Conservation (phyloP, 2,888 invertebrate genomes). For the Xanthorhoe designata region DNA sequence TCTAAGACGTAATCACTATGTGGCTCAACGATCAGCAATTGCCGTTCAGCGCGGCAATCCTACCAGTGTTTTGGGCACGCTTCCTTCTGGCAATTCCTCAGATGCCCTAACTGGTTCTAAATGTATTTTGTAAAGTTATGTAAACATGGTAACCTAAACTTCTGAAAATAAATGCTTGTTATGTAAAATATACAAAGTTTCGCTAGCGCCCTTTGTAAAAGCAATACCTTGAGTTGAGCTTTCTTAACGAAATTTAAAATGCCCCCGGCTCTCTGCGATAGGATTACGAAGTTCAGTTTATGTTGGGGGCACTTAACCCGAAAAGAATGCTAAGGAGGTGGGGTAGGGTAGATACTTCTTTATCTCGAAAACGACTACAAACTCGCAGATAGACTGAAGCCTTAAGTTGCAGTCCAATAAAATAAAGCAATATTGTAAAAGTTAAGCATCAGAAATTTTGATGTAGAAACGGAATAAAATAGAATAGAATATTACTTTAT, state of each 20-base stretch:
- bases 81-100: too few species aligned
- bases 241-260: conserved; percentile 39
- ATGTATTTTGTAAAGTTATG: too few species aligned
- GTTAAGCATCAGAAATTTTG: not conserved
- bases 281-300: conserved; percentile 41
- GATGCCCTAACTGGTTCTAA: too few species aligned
- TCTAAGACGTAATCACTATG: too few species aligned
- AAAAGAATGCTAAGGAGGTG: conserved; percentile 27
- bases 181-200: not conserved
- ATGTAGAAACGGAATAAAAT: not conserved
- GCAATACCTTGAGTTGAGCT: conserved; percentile 27
- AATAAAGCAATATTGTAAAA: conserved; percentile 9
- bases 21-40: too few species aligned
- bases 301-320: conserved; percentile 37
- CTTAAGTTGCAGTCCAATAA: conserved; percentile 4
- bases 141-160: too few species aligned
- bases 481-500: too few species aligned
- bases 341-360: conserved; percentile 3
- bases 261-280: conserved; percentile 28
- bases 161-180: not conserved
- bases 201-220: conserved; percentile 16
- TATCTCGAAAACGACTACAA: conserved; percentile 18
- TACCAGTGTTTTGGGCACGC: too few species aligned
- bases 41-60: too few species aligned
- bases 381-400: conserved; percentile 6